Evolutionary conservation across 2,797 vertebrate genomes (phyloP).

Genomic region (Neostethus bicornis): DNA sequence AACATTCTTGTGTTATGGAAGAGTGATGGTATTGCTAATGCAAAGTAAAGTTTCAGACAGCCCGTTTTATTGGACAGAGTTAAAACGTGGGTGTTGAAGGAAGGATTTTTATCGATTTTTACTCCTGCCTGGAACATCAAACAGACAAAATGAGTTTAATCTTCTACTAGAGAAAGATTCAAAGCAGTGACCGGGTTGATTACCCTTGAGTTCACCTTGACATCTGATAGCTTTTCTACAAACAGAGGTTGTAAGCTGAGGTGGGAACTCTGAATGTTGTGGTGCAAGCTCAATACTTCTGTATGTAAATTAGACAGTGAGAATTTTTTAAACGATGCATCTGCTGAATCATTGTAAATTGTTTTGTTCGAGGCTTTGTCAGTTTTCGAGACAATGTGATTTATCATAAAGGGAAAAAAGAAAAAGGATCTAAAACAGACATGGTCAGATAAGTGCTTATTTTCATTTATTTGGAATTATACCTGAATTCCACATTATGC

Average conservation of each 20-base stretch:
- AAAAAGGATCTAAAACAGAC: constrained; percentile 33
- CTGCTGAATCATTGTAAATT: constrained; percentile 70
- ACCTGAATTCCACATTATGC: constrained; percentile 13
- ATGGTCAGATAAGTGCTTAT: constrained; percentile 49
- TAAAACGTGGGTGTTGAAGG: constrained; percentile 27
- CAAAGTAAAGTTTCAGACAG: constrained; percentile 50
- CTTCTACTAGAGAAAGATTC: constrained; percentile 48
- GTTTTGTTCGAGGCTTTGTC: constrained; percentile 74
- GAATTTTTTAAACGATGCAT: constrained; percentile 74
- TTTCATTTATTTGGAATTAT: constrained; percentile 52
- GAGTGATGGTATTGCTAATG: constrained; percentile 35
- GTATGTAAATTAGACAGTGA: constrained; percentile 68
- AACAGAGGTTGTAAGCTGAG: constrained; percentile 13
- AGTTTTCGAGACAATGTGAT: constrained; percentile 78
- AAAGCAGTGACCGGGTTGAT: constrained; percentile 63
- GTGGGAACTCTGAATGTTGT: constrained; percentile 32
- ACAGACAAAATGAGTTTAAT: constrained; percentile 36
- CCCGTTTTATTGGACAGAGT: constrained; percentile 40
- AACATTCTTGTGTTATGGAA: constrained; percentile 22
- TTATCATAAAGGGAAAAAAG: constrained; percentile 49
- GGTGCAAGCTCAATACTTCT: constrained; percentile 53
- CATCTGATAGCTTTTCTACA: constrained; percentile 55
- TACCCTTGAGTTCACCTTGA: constrained; percentile 76
- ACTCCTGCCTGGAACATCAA: constrained; percentile 50
- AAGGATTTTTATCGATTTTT: constrained; percentile 51